These are phyloP conservation scores for Tipula helvola DNA, from an alignment of 2,888 invertebrate species.

Conservation along the genomic window DNA sequence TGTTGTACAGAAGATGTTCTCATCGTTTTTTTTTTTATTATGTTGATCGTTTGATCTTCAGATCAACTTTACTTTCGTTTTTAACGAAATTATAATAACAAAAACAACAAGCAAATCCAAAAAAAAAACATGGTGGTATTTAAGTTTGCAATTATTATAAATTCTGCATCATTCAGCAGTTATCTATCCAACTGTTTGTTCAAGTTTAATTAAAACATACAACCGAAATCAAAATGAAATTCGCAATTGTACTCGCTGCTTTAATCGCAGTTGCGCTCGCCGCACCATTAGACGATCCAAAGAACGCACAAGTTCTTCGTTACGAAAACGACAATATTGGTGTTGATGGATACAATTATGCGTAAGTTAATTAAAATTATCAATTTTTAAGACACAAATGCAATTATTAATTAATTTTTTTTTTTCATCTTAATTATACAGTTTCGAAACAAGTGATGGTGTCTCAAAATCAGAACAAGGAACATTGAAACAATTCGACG, in stretches of 20 bases:
- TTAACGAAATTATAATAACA: not conserved
- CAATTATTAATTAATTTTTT: no score
- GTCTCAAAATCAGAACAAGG: conserved; percentile 40
- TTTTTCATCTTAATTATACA: conserved; percentile 19
- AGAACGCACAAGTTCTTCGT: conserved; percentile 46
- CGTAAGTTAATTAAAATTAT: conserved; percentile 24
- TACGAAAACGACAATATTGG: conserved; percentile 48
- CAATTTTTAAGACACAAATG: not conserved
- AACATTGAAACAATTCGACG: conserved; percentile 38
- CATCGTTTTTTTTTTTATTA: not conserved
- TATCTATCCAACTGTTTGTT: not conserved
- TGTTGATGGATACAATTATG: conserved; percentile 40
- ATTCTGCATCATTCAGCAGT: not conserved
- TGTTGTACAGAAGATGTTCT: not conserved
- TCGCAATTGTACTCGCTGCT: conserved; percentile 26
- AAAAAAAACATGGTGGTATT: not conserved
- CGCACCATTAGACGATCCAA: conserved; percentile 24
- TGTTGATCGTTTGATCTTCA: not conserved
- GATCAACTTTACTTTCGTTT: not conserved
- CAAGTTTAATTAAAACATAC: no score
- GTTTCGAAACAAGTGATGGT: conserved; percentile 42
- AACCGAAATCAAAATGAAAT: conserved; percentile 25
- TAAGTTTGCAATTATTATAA: not conserved
- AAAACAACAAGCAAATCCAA: not conserved
- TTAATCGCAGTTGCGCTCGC: conserved; percentile 25